These are phyloP conservation scores for Eucriotettix oculatus DNA, from an alignment of 2,888 invertebrate species.

Conservation along the genomic window DNA sequence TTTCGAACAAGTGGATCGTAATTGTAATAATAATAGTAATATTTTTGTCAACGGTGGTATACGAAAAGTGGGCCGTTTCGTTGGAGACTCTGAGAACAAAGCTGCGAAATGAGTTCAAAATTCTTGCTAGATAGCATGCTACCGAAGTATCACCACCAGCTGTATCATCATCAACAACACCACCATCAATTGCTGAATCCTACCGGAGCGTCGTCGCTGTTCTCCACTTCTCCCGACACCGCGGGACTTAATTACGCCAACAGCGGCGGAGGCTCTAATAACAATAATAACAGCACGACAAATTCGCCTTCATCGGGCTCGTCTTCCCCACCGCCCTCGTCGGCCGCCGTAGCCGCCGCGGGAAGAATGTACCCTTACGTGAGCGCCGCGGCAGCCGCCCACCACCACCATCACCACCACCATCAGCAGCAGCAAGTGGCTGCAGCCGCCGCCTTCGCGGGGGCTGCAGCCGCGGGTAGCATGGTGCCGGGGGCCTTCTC, in stretches of 20 bases:
- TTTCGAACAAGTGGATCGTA: too few relatives aligned
- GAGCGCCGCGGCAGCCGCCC: conserved; percentile 41
- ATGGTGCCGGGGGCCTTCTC: conserved; percentile 42
- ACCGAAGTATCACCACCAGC: conserved; percentile 72
- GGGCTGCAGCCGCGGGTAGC: conserved; percentile 38
- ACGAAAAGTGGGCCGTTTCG: too few relatives aligned
- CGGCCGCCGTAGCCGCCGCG: conserved; percentile 33
- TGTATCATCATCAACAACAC: conserved; percentile 57
- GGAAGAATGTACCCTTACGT: conserved; percentile 85
- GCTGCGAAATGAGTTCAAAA: conserved; percentile 68
- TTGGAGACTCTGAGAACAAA: too few relatives aligned
- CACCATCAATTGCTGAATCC: conserved; percentile 40
- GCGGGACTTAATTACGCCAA: conserved; percentile 37
- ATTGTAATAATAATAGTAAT: too few relatives aligned
- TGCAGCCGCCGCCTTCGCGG: conserved; percentile 44
- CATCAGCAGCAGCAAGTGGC: conserved; percentile 43
- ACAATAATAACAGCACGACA: conserved; percentile 49
- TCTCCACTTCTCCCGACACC: conserved; percentile 37
- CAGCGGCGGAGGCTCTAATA: conserved; percentile 24
- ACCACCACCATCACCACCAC: conserved; percentile 39
- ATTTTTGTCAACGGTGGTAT: too few relatives aligned
- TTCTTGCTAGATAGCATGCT: conserved; percentile 96
- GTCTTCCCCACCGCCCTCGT: conserved; percentile 41
- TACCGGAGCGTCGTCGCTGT: conserved; percentile 28
- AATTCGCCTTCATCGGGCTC: conserved; percentile 40